Base-by-base conservation (phyloP, 2,888 invertebrate genomes). In the Phytoseiulus persimilis region DNA sequence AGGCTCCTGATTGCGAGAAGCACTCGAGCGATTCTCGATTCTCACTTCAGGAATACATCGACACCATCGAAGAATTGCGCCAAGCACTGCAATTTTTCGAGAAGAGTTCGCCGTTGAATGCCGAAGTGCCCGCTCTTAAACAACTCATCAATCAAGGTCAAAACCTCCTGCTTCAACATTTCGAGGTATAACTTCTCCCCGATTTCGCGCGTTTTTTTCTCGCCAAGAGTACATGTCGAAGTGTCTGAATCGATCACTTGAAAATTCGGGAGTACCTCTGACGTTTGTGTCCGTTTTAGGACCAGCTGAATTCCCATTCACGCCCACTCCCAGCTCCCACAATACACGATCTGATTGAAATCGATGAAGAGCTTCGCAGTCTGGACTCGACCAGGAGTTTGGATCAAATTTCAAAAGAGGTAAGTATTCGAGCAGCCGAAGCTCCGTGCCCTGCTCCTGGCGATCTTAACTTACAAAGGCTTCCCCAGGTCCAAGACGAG, bases 311-410 rank as follows among this genome's bases (percentile, higher is more conserved):
- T 87, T 87, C 87, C 6, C 87, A 87, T 87, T 87, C 87, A 18
- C 95, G 95, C 91, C 96, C 97, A 0, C 93, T 98, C 90, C 95
- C 96, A 32, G 96, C 98, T 0, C 96, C 97, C 0, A 95, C 96
- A n/a, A 94, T 98, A 18, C 94, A 98, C 92, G 97, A 98, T 92
- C 94, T 97, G 92, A 95, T 97, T 83, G 95, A 96, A 91, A 94
- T 95, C 90, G 97, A 97, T 93, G 97, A 97, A 93, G 97, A 96
- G 93, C 45, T 87, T 11, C 87, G 87, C 2, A 87, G 87, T 45
- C 6, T 87, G 28, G 87, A 87, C 87, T 87, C 87, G 23, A 87
- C 87, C 18, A 32, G 87, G 0, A 87, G 87, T 87, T n/a, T 87
- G 87, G 87, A 87, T 87, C 87, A 87, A 87, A 87, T 87, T 33